These are phyloP conservation scores for Sarcophaga caerulescens DNA, from an alignment of 2,888 invertebrate species.

Conservation along the genomic window DNA sequence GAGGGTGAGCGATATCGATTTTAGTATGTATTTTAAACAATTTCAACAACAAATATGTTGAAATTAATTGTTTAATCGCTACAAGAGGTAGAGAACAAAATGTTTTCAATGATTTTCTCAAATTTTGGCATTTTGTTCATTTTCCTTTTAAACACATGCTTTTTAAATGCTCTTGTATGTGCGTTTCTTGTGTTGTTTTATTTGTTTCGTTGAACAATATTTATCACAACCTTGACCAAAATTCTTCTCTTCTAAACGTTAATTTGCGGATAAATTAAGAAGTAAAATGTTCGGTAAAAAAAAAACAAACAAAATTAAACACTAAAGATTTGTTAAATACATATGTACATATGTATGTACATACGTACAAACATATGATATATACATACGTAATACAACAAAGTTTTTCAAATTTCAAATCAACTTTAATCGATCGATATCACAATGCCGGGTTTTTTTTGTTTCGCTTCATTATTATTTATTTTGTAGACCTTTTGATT, in stretches of 20 bases:
- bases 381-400: too few species aligned
- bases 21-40: too few species aligned
- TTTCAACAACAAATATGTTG: too few species aligned
- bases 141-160: not conserved
- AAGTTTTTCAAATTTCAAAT: not conserved
- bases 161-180: not conserved
- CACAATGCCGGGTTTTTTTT: too few species aligned
- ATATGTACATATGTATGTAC: too few species aligned
- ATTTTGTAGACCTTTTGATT: not conserved
- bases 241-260: not conserved
- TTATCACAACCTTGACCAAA: slow-evolving; percentile 45
- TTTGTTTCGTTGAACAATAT: not conserved
- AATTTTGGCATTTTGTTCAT: not conserved
- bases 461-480: not conserved
- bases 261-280: slow-evolving; percentile 20
- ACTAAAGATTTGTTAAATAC: not conserved
- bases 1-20: too few species aligned
- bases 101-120: not conserved
- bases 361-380: not conserved
- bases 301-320: not conserved
- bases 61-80: not conserved
- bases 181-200: not conserved
- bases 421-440: slow-evolving; percentile 9
- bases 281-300: not conserved
- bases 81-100: not conserved